Conservation (phyloP, 2,797 vertebrate species). For the Enteromius viviparus region DNA sequence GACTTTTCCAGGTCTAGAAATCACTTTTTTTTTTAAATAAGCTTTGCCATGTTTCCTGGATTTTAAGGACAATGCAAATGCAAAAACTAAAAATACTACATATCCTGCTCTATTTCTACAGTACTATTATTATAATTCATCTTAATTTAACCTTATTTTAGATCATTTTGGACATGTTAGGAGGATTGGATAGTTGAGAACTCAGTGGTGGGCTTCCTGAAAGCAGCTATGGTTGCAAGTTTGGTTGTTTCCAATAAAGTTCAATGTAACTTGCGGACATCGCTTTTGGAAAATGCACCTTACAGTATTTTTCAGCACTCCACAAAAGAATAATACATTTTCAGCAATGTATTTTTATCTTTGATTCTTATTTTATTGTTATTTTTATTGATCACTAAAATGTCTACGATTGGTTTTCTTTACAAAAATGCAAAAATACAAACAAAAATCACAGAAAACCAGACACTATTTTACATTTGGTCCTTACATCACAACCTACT, state of each 20-base stretch:
- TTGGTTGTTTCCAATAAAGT: background rate
- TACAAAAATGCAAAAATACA: background rate
- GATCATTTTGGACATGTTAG: background rate
- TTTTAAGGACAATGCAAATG: no score
- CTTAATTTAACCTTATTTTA: no score
- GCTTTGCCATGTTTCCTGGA: no score
- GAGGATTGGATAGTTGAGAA: background rate
- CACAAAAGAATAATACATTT: background rate
- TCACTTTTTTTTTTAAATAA: no score
- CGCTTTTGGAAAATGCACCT: background rate
- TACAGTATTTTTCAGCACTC: background rate
- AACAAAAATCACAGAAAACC: no score
- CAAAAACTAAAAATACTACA: no score
- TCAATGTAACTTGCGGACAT: background rate
- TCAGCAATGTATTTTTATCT: background rate
- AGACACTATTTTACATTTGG: background rate
- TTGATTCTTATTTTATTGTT: background rate
- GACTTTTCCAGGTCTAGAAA: no score
- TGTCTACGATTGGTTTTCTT: background rate
- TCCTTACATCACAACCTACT: background rate
- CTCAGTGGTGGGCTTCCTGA: background rate
- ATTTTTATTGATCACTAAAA: background rate
- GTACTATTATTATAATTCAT: no score
- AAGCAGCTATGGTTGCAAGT: background rate
- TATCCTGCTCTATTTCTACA: no score